These are phyloP conservation scores for Acanthurus leucopareius DNA, from an alignment of 2,797 vertebrate genomes.

Conservation along the genomic window DNA sequence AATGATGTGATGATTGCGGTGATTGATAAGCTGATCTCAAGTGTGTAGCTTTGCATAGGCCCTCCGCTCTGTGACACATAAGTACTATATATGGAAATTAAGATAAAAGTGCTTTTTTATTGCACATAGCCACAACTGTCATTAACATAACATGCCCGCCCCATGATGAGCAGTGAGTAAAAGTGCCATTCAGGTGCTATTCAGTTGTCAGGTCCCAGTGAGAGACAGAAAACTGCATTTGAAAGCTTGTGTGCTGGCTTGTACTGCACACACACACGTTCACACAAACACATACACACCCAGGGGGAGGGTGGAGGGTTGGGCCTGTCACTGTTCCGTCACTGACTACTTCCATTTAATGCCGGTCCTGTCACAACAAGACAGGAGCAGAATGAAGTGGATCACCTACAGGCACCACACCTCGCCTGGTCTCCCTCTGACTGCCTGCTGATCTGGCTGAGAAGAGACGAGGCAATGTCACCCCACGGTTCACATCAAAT, in stretches of 20 bases:
- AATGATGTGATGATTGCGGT: slow-evolving; percentile 23
- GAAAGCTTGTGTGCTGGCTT: slow-evolving; percentile 29
- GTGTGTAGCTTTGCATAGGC: slow-evolving; percentile 13
- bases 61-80: slow-evolving; percentile 48
- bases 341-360: slow-evolving; percentile 88
- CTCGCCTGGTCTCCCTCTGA: slow-evolving; percentile 76
- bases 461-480: slow-evolving; percentile 64
- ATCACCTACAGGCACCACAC: slow-evolving; percentile 92
- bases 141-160: slow-evolving; percentile 64
- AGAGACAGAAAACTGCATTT: slow-evolving; percentile 48
- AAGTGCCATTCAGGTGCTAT: slow-evolving; percentile 66
- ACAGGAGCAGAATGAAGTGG: slow-evolving; percentile 90
- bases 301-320: slow-evolving; percentile 74
- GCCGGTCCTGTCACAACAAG: slow-evolving; percentile 96
- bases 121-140: slow-evolving; percentile 48
- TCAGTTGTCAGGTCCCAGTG: slow-evolving; percentile 69
- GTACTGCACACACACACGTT: slow-evolving; percentile 39
- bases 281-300: slow-evolving; percentile 42
- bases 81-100: slow-evolving; percentile 79
- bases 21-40: slow-evolving; percentile 55
- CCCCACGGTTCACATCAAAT: slow-evolving; percentile 63
- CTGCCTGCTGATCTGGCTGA: slow-evolving; percentile 72
- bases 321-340: slow-evolving; percentile 93
- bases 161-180: slow-evolving; percentile 68
- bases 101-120: slow-evolving; percentile 64